Percentiles rank a stretch among this genome's conserved stretches.
phyloP scores from a whole-genome alignment of 2,888 invertebrate genomes.

The Phasia obesa region DNA sequence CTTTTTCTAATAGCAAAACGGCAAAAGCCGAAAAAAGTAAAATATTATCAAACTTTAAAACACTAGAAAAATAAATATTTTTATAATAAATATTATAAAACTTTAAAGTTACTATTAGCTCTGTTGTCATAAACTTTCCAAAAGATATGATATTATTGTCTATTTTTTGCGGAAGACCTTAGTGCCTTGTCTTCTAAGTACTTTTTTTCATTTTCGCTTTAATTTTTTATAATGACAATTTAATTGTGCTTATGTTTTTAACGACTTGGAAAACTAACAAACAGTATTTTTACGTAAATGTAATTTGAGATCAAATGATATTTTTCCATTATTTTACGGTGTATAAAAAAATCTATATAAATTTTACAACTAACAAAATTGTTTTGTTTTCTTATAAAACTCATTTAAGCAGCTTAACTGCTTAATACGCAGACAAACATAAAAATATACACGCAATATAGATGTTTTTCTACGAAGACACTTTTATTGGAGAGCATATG shows the following conservation, averaged over 20 bases:
- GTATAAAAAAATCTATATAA: constrained; percentile 37
- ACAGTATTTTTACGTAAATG: constrained; percentile 35
- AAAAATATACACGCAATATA: constrained; percentile 13
- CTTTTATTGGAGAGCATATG: constrained; percentile 7
- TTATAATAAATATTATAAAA: too few relatives aligned
- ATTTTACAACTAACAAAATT: neutral
- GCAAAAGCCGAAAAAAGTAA: too few relatives aligned
- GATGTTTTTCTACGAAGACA: neutral
- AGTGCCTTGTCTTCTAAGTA: too few relatives aligned
- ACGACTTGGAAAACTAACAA: constrained; percentile 49
- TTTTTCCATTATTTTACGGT: constrained; percentile 42
- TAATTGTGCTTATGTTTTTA: constrained; percentile 69
- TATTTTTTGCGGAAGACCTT: too few relatives aligned
- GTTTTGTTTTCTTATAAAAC: constrained; percentile 55
- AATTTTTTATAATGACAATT: constrained; percentile 61
- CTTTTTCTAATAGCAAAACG: too few relatives aligned
- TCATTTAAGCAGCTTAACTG: constrained; percentile 64
- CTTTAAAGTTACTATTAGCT: too few relatives aligned
- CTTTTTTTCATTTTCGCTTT: neutral
- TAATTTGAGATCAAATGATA: constrained; percentile 3
- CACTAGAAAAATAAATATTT: too few relatives aligned
- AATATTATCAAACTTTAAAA: too few relatives aligned
- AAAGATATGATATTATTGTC: too few relatives aligned
- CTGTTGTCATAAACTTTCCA: too few relatives aligned
- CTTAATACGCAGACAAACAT: constrained; percentile 26